Conservation (phyloP, 2,113 vertebrate species). For the Sphaerodactylus townsendi region DNA sequence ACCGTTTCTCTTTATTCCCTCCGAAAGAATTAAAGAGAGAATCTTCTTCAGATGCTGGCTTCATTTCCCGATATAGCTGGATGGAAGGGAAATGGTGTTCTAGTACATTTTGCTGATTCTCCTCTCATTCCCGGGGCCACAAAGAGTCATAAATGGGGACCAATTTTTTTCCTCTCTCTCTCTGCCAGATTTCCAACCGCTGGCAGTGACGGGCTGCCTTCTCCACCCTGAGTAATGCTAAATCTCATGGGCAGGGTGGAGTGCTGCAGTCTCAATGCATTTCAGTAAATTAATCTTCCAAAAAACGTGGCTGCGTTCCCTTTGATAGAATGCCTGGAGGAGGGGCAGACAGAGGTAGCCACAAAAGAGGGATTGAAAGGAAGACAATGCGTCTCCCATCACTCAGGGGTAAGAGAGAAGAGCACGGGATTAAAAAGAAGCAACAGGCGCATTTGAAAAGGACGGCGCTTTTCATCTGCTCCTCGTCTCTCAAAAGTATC, state of each 20-base stretch:
- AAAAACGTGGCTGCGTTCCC: not conserved
- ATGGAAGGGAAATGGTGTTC: not conserved
- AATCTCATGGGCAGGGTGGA: not conserved
- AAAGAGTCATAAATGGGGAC: not conserved
- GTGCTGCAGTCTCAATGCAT: not conserved
- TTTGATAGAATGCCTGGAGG: not conserved
- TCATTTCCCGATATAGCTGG: not conserved
- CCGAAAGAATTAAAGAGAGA: not conserved
- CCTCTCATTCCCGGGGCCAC: fast-evolving
- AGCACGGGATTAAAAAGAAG: constrained; percentile 16
- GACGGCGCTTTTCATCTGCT: constrained; percentile 20
- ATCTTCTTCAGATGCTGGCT: not conserved
- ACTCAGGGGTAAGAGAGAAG: not conserved
- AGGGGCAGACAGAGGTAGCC: not conserved
- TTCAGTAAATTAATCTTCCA: not conserved
- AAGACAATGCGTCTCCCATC: not conserved
- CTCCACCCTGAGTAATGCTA: not conserved
- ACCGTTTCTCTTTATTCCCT: not conserved
- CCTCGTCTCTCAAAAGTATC: constrained; percentile 47
- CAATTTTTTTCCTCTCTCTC: not conserved
- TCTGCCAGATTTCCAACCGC: not conserved
- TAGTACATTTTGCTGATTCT: not conserved
- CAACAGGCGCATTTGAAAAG: constrained; percentile 30
- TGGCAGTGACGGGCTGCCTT: not conserved
- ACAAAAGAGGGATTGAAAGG: not conserved